Evolutionary conservation across 1,140 invertebrate species (phyloP).

Genomic region (Elymnias hypermnestra): DNA sequence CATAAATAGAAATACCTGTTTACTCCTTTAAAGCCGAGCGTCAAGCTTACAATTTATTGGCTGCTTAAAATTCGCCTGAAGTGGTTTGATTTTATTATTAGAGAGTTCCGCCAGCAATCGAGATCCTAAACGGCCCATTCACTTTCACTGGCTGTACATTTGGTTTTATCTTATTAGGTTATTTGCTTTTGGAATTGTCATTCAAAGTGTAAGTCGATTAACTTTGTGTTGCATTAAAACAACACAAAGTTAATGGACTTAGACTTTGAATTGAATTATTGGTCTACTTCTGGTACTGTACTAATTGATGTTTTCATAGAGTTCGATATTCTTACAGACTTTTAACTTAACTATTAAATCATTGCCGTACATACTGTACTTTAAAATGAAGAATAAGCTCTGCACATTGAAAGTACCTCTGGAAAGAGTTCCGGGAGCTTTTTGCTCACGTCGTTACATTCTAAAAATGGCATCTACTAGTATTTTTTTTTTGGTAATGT

Average conservation of each 20-base stretch:
- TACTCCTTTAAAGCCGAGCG: slow-evolving; percentile 3
- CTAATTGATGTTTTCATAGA: no score
- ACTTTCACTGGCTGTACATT: slow-evolving; percentile 15
- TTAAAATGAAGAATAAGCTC: no score
- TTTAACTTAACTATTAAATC: no score
- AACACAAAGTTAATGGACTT: neutral
- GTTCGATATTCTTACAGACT: no score
- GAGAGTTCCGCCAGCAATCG: slow-evolving; percentile 7
- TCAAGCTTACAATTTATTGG: slow-evolving; percentile 9
- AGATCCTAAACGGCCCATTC: slow-evolving; percentile 12
- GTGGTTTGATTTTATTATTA: slow-evolving; percentile 22
- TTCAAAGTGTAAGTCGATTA: neutral
- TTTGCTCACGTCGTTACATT: no score
- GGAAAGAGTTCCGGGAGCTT: no score
- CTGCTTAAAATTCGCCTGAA: slow-evolving; percentile 10
- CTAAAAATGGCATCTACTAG: no score
- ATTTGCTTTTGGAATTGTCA: slow-evolving; percentile 1
- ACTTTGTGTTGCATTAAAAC: neutral
- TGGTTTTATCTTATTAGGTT: slow-evolving; percentile 8
- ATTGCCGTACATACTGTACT: no score
- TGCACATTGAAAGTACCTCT: no score
- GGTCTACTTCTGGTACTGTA: neutral
- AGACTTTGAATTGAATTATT: neutral
- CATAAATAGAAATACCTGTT: slow-evolving; percentile 2
- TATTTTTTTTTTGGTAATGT: no score